Evolutionary conservation across 2,113 vertebrate genomes (phyloP).

Genomic region (cattle (Bos taurus)): ARS-UCD2.0 NC_037343.1:25244001-25244500

Average conservation of each 20-base stretch:
- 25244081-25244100: background rate
- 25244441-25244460: background rate
- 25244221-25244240: background rate
- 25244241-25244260: too few relatives aligned
- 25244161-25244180: background rate
- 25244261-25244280: fast-evolving
- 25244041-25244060: fast-evolving
- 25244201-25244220: background rate
- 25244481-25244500: too few relatives aligned
- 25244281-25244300: background rate
- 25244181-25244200: background rate
- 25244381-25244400: background rate
- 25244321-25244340: background rate
- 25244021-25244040: background rate
- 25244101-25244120: too few relatives aligned
- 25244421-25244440: background rate
- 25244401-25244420: background rate
- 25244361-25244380: background rate
- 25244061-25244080: background rate
- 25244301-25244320: background rate
- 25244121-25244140: background rate
- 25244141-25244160: background rate
- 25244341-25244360: fast-evolving
- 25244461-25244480: background rate
- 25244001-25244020: fast-evolving